A percentile compares a stretch with the other conserved stretches of the same genome.
Evolutionary conservation across 2,888 invertebrate species (phyloP).

Genomic region (Chrysolina americana): DNA sequence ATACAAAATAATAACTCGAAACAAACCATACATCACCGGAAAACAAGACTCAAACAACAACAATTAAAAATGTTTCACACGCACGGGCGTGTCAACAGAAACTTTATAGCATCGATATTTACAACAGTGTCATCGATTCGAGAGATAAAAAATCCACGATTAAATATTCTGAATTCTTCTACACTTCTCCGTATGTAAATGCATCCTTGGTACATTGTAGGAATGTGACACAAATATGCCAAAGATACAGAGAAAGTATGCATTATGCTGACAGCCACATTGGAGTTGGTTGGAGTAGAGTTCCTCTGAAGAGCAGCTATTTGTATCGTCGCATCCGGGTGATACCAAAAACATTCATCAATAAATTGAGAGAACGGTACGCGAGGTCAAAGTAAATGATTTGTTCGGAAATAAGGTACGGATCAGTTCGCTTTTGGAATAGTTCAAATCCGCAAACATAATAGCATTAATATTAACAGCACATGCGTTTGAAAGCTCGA

Average conservation of each 20-base stretch:
- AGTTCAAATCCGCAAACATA: neutral
- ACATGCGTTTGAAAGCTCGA: neutral
- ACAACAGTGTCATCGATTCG: constrained; percentile 18
- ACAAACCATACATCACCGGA: neutral
- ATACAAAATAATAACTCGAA: neutral
- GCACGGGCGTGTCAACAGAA: constrained; percentile 1
- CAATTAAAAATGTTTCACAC: constrained; percentile 12
- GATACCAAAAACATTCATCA: constrained; percentile 15
- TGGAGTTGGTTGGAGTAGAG: neutral
- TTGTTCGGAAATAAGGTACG: neutral
- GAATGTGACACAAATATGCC: constrained; percentile 49
- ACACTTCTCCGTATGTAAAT: constrained; percentile 29
- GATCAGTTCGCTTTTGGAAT: neutral
- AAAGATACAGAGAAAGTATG: constrained; percentile 44
- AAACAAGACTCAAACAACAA: constrained; percentile 1
- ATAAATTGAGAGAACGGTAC: constrained; percentile 14
- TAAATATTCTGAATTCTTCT: constrained; percentile 29
- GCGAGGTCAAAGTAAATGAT: constrained; percentile 2
- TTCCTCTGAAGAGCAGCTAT: constrained; percentile 4
- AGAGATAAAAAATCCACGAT: constrained; percentile 15
- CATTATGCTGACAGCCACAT: constrained; percentile 12
- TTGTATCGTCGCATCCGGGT: constrained; percentile 9
- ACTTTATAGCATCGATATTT: constrained; percentile 14
- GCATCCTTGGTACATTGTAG: constrained; percentile 36
- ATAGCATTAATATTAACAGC: neutral